Evolutionary conservation across 2,113 vertebrate species (phyloP).

Genomic region (Corythoichthys haematopterus): DNA sequence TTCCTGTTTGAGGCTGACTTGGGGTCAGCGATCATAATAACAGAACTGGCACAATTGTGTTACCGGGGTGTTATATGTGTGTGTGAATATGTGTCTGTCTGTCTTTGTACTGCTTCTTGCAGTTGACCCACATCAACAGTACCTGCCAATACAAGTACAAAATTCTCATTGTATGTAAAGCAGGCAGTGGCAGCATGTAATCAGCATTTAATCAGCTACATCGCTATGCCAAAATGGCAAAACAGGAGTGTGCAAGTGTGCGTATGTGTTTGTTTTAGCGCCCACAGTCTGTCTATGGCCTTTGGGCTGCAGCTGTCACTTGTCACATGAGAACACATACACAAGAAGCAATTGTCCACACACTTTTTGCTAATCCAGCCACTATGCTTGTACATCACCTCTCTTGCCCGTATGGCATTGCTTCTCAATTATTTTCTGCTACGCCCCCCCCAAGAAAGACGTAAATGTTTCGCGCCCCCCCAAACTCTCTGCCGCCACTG

Average conservation of each 20-base stretch:
- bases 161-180: constrained; percentile 10
- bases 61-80: not conserved
- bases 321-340: constrained; percentile 21
- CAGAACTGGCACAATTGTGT: not conserved
- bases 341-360: constrained; percentile 45
- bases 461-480: too few species aligned
- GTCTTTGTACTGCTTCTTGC: not conserved
- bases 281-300: constrained; percentile 39
- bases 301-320: constrained; percentile 29
- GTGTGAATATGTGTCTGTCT: not conserved
- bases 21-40: constrained; percentile 11
- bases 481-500: too few species aligned
- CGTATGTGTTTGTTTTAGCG: constrained; percentile 17
- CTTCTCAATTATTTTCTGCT: too few species aligned
- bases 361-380: constrained; percentile 17
- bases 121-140: constrained; percentile 1
- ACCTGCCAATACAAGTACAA: not conserved
- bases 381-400: constrained; percentile 8
- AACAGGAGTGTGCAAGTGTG: constrained; percentile 19
- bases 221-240: not conserved
- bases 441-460: too few species aligned
- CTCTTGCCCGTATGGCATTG: not conserved
- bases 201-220: constrained; percentile 18
- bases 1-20: constrained; percentile 18
- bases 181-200: constrained; percentile 25